Conservation (phyloP, 2,113 vertebrate genomes). For the Xenopus laevis region DNA sequence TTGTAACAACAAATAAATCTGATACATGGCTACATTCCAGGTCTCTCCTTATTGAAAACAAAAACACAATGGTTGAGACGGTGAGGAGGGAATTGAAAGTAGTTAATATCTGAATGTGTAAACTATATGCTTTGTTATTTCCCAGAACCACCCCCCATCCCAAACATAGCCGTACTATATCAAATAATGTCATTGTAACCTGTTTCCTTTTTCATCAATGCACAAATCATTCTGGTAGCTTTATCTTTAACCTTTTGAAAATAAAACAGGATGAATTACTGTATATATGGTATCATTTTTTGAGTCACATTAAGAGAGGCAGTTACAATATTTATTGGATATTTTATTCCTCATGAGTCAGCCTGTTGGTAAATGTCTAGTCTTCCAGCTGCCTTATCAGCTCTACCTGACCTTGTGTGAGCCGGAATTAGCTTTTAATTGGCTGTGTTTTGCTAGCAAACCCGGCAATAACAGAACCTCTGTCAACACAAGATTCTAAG, state of each 20-base stretch:
- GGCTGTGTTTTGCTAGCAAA: conserved; percentile 53
- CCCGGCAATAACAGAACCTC: conserved; percentile 50
- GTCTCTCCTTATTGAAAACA: too few relatives aligned
- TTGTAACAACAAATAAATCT: too few relatives aligned
- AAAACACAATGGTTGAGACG: too few relatives aligned
- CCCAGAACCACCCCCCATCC: too few relatives aligned
- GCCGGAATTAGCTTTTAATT: conserved; percentile 55
- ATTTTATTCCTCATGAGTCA: conserved; percentile 66
- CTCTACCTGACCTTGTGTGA: conserved; percentile 49
- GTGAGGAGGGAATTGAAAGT: too few relatives aligned
- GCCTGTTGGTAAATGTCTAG: conserved; percentile 53
- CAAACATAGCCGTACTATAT: too few relatives aligned
- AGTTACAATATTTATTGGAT: conserved; percentile 57
- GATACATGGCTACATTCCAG: too few relatives aligned
- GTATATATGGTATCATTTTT: conserved; percentile 68
- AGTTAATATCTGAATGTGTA: too few relatives aligned
- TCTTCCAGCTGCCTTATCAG: conserved; percentile 55
- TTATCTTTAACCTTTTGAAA: conserved; percentile 3
- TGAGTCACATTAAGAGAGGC: conserved; percentile 57
- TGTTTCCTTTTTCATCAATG: background rate
- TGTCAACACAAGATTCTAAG: conserved; percentile 53
- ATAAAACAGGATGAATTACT: conserved; percentile 52
- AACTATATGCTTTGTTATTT: too few relatives aligned
- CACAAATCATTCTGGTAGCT: background rate
- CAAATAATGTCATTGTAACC: too few relatives aligned